These are phyloP conservation scores for Amphibalanus amphitrite DNA, from an alignment of 1,140 invertebrate species.

Conservation along the genomic window DNA sequence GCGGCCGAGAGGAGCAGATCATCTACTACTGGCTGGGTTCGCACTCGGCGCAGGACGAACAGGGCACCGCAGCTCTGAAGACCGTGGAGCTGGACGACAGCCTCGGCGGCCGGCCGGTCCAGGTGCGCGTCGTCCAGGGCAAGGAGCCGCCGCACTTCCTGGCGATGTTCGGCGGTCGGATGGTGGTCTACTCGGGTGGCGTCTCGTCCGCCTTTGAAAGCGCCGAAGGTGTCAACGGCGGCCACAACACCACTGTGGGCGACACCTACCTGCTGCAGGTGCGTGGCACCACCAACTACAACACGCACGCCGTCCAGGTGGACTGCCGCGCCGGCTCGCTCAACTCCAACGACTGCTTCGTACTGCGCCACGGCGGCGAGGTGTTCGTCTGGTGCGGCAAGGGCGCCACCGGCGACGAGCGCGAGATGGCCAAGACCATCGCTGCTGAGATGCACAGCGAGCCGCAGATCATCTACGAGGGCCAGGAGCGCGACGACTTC, in stretches of 20 bases:
- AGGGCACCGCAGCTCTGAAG: constrained; percentile 42
- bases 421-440: constrained; percentile 37
- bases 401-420: constrained; percentile 47
- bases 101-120: constrained; percentile 36
- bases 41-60: constrained; percentile 44
- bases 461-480: constrained; percentile 26
- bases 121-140: constrained; percentile 66
- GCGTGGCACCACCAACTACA: neutral
- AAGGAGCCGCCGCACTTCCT: constrained; percentile 79
- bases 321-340: constrained; percentile 44
- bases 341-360: constrained; percentile 66
- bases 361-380: constrained; percentile 40
- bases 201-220: constrained; percentile 23
- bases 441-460: constrained; percentile 22
- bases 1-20: constrained; percentile 36
- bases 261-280: constrained; percentile 46
- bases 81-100: constrained; percentile 44
- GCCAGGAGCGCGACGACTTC: constrained; percentile 42
- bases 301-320: constrained; percentile 40
- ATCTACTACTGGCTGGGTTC: constrained; percentile 52
- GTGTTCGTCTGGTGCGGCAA: constrained; percentile 41
- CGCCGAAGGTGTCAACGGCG: constrained; percentile 15
- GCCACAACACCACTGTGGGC: neutral
- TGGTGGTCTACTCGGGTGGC: constrained; percentile 47
- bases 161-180: constrained; percentile 69